Percentiles rank a stretch among this genome's conserved stretches.
These are phyloP conservation scores for Melanocharis versteri DNA, from an alignment of 2,113 vertebrate species.

Conservation along the genomic window DNA sequence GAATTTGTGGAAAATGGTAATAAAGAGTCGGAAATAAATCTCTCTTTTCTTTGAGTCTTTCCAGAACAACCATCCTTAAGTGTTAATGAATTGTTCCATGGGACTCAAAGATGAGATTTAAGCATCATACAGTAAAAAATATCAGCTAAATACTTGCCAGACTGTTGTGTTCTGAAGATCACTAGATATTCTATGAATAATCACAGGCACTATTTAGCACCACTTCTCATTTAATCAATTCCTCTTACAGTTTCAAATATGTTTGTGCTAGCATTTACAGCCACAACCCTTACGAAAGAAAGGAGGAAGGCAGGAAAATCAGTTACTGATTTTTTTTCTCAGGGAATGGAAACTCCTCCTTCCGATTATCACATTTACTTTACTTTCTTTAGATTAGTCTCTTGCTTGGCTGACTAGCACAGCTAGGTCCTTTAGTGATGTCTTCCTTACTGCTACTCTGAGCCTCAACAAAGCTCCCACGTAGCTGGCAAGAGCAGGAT, in stretches of 20 bases:
- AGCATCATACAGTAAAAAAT: not conserved
- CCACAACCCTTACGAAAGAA: not conserved
- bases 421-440: not conserved
- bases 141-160: constrained; percentile 18
- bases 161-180: not conserved
- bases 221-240: constrained; percentile 9
- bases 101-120: not conserved
- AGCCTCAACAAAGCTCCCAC: not conserved
- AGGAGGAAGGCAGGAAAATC: not conserved
- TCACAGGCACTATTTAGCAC: not conserved
- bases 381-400: not conserved
- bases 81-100: not conserved
- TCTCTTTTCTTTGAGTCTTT: not conserved
- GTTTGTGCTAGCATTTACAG: not conserved
- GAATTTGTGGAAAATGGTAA: not conserved
- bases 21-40: not conserved
- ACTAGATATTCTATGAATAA: constrained; percentile 21
- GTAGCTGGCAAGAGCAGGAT: not conserved
- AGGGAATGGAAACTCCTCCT: not conserved
- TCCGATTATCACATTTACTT: constrained; percentile 34
- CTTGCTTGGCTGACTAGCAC: not conserved
- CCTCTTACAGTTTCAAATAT: constrained; percentile 8
- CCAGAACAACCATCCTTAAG: not conserved
- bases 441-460: not conserved
- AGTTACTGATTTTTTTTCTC: not conserved